phyloP scores from a whole-genome alignment of 53 echinoderm and acorn worm genomes.

The Holothuria leucospilota region DNA sequence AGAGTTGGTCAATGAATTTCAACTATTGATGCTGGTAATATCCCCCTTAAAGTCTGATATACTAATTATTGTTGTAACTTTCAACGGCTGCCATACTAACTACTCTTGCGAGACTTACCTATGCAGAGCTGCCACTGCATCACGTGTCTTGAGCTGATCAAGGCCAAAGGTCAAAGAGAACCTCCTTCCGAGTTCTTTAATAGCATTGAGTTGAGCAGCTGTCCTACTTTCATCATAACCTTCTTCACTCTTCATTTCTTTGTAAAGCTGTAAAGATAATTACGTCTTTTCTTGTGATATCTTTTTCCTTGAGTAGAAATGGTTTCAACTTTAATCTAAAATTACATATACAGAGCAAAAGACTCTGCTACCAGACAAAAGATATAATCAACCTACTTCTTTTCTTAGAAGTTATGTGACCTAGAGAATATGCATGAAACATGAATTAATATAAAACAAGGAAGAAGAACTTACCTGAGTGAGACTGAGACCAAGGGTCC shows the following conservation, averaged over 20 bases:
- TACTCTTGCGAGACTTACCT: constrained; percentile 52
- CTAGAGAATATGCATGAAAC: no score
- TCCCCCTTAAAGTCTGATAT: no score
- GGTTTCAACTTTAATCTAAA: no score
- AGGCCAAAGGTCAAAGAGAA: constrained; percentile 98
- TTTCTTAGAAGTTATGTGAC: no score
- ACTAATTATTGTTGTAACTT: no score
- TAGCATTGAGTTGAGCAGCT: constrained; percentile 86
- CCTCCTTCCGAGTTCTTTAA: constrained; percentile 93
- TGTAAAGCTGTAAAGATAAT: constrained; percentile 75
- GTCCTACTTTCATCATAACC: constrained; percentile 88
- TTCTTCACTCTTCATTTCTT: constrained; percentile 95
- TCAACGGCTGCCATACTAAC: no score
- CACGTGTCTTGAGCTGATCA: constrained; percentile 98
- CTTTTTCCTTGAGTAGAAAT: neutral
- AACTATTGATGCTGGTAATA: no score
- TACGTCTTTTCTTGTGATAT: no score
- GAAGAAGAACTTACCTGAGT: constrained; percentile 71
- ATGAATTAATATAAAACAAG: neutral
- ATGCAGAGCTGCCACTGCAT: constrained; percentile 98
- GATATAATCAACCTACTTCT: no score
- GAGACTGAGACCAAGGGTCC: constrained; percentile 93
- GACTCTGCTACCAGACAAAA: no score
- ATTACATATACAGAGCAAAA: no score
- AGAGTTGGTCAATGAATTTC: no score